Evolutionary conservation across 2,888 invertebrate genomes (phyloP).

Genomic region (Andricus quercusramuli): DNA sequence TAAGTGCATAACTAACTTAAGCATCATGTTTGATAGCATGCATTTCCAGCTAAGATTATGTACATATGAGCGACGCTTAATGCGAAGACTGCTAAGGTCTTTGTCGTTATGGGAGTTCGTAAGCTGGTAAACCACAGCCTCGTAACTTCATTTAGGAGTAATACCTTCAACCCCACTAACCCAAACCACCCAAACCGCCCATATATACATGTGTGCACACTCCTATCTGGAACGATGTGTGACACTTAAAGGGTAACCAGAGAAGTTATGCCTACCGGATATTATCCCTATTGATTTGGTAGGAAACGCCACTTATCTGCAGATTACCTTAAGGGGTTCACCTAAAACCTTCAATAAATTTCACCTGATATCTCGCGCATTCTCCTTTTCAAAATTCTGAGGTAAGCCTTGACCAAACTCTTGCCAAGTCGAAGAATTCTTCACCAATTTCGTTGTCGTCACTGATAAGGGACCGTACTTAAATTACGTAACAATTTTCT

Average conservation of each 20-base stretch:
- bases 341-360: constrained; percentile 15
- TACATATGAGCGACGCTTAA: constrained; percentile 3
- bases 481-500: no score
- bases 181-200: background rate
- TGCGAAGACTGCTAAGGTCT: constrained; percentile 18
- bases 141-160: constrained; percentile 38
- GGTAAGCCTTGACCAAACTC: background rate
- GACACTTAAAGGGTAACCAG: background rate
- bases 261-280: constrained; percentile 31
- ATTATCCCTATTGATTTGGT: constrained; percentile 19
- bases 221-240: background rate
- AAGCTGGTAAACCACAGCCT: constrained; percentile 33
- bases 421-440: background rate
- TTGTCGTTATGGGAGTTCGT: constrained; percentile 36
- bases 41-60: constrained; percentile 8
- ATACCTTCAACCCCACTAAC: constrained; percentile 24
- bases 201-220: background rate
- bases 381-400: constrained; percentile 3
- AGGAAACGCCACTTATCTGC: constrained; percentile 5
- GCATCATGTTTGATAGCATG: constrained; percentile 25
- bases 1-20: background rate
- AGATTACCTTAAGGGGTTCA: constrained; percentile 5
- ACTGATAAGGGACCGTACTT: no score
- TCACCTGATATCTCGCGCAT: constrained; percentile 7
- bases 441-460: background rate